phyloP scores from a whole-genome alignment of 2,888 invertebrate species.

The Hemaris fuciformis region DNA sequence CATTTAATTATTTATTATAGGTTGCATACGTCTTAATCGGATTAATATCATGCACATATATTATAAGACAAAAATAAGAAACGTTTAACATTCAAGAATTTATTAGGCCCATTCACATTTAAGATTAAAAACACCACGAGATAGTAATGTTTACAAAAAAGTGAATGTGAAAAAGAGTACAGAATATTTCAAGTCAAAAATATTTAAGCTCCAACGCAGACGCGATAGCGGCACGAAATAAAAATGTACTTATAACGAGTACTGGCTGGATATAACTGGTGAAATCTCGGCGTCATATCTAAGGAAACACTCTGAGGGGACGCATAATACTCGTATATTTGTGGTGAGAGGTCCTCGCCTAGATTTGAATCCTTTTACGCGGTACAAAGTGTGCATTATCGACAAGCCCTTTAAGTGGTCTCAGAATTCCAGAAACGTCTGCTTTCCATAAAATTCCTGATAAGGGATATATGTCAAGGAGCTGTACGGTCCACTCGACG shows the following conservation, averaged over 20 bases:
- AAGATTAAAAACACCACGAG: not conserved
- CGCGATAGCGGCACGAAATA: not conserved
- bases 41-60: no score
- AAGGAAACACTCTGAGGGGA: conserved; percentile 24
- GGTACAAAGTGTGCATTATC: conserved; percentile 43
- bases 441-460: conserved; percentile 67
- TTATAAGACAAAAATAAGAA: no score
- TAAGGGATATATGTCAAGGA: conserved; percentile 60
- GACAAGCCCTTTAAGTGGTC: conserved; percentile 58
- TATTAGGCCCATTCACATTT: no score
- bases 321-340: conserved; percentile 26
- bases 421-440: conserved; percentile 43
- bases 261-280: conserved; percentile 17
- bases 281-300: conserved; percentile 25
- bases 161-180: not conserved
- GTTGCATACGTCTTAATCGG: no score
- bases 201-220: not conserved
- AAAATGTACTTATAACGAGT: conserved; percentile 7
- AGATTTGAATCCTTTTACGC: conserved; percentile 43
- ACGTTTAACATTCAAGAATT: no score
- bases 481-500: conserved; percentile 19
- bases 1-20: no score
- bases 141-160: not conserved
- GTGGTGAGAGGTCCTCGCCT: conserved; percentile 27
- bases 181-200: not conserved